Evolutionary conservation across 1,140 invertebrate genomes (phyloP).

Genomic region (Eupristina koningsbergeri): DNA sequence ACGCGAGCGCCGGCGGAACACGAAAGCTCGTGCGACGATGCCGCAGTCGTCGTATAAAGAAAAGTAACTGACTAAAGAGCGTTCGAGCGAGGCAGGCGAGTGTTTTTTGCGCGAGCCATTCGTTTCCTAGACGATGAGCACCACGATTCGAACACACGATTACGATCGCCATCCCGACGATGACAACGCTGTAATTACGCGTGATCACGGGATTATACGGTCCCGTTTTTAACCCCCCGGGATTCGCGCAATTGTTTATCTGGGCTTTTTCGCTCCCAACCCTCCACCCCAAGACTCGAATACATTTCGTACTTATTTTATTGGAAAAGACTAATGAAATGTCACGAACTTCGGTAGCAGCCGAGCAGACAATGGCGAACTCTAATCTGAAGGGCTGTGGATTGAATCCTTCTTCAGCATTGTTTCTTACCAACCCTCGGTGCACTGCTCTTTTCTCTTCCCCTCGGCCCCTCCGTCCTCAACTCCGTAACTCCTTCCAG

Average conservation of each 20-base stretch:
- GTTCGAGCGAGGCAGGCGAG: background rate
- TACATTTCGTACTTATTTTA: conserved; percentile 39
- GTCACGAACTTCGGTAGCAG: conserved; percentile 55
- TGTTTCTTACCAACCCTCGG: conserved; percentile 57
- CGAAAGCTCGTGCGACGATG: conserved; percentile 23
- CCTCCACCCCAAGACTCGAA: background rate
- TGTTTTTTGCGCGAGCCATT: background rate
- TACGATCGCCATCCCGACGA: conserved; percentile 14
- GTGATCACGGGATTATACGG: conserved; percentile 21
- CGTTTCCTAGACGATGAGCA: conserved; percentile 25
- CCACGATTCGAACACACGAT: too few relatives aligned
- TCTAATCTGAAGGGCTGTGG: conserved; percentile 68
- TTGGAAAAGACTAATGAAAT: conserved; percentile 56
- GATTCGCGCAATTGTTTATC: too few relatives aligned
- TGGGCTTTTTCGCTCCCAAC: background rate
- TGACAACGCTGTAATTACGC: conserved; percentile 20
- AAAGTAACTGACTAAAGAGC: background rate
- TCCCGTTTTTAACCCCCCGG: too few relatives aligned
- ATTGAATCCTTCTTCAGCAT: conserved; percentile 61
- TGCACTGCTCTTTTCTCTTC: conserved; percentile 38
- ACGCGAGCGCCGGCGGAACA: conserved; percentile 28
- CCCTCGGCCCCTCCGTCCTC: too few relatives aligned
- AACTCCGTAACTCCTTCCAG: conserved; percentile 40
- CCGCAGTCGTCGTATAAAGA: background rate
- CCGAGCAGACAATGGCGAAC: conserved; percentile 62